Evolutionary conservation across 2,888 invertebrate genomes (phyloP), one percentile per base, ranked within the genome.

Genomic region (Rhyacophila evoluta): DNA sequence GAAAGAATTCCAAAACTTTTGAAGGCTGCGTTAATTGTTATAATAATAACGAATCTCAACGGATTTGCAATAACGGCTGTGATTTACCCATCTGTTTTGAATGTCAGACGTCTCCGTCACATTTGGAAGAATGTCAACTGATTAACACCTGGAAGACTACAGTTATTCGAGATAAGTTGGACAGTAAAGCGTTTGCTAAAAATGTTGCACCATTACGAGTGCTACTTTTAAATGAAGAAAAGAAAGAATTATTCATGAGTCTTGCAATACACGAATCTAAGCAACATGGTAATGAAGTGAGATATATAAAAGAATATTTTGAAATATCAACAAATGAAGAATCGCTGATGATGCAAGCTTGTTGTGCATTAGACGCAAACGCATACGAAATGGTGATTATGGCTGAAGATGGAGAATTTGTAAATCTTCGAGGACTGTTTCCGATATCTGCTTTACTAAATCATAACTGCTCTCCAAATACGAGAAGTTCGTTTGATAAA

Each of bases 391-490:
- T 89, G 82, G 89, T 89, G 75, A 88, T 86, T 77, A 85, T 85
- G 15, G 88, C 85, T 81, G 88, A 86, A 79, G 88, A 87, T 82
- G 89, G 86, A 83, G 89, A 88, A 83, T 86, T 84, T 73, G 87
- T 88, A 83, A 91, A 90, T 84, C 85, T 91, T 81, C 89, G 93
- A 81, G 94, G 93, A 10, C 85, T 94, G 74, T 95, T 92, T 86
- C 93, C 94, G 25, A 88, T 93, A 78, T 90, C 92, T 1, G 91
- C 92, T 55, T 86, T 94, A 79, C 91, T 93, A 87, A 94, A 94
- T 86, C 94, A 94, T 85, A 89, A 87, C 77, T 95, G 95, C 84
- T 86, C 89, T 28, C 92, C 94, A 3, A 95, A 94, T 84, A 92
- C 93, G 0, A 89, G 91, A 72, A 92, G 92, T 83, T 89, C 89